These are phyloP conservation scores for Pristionchus fissidentatus DNA, from an alignment of 2,888 invertebrate genomes.

Conservation along the genomic window DNA sequence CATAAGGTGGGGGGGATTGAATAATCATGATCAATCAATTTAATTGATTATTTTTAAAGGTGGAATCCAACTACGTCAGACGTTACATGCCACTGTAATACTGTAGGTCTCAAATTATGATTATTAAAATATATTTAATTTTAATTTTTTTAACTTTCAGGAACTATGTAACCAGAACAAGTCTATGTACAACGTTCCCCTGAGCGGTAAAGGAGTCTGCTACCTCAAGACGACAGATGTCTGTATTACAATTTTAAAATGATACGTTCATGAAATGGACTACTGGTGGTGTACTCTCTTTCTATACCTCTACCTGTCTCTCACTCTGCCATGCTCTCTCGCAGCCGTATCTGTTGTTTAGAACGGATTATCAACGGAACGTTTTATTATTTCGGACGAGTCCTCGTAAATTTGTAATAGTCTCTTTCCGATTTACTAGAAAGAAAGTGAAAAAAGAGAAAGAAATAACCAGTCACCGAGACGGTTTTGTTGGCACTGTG, in stretches of 20 bases:
- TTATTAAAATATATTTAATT: not conserved
- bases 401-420: too few species aligned
- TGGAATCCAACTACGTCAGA: not conserved
- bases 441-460: too few species aligned
- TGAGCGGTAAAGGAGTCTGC: not conserved
- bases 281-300: too few species aligned
- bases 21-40: not conserved
- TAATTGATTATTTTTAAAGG: not conserved
- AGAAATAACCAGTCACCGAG: too few species aligned
- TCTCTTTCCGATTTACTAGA: too few species aligned
- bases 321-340: too few species aligned
- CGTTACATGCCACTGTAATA: not conserved
- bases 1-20: not conserved
- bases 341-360: too few species aligned
- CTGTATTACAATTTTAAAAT: not conserved
- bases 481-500: too few species aligned
- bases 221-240: not conserved
- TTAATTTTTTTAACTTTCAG: not conserved
- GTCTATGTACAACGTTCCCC: not conserved
- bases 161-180: not conserved
- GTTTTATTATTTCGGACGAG: too few species aligned
- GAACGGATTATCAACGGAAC: too few species aligned
- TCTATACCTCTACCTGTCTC: too few species aligned
- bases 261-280: too few species aligned
- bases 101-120: not conserved